Base-by-base conservation (phyloP, 2,888 invertebrate species). In the Drosophila recens region DNA sequence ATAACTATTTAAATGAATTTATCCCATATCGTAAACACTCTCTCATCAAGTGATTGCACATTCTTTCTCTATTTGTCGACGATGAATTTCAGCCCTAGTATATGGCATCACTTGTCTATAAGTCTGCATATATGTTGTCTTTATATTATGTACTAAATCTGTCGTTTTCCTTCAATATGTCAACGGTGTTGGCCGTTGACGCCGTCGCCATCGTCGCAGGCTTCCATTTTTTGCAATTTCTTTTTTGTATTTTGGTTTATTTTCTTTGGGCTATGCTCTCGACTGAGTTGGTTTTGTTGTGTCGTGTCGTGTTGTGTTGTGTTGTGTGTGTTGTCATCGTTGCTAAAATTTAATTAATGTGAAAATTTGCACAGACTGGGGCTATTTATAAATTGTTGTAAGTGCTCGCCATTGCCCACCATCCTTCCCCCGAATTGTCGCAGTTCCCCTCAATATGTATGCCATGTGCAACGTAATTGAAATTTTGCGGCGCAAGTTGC, bases 151-250 rank as follows among this genome's bases (percentile, higher is more conserved):
- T 75, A 87, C 86, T 84, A 89, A 90, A 90, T 90, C 90, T 89
- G 89, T 90, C 87, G 85, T 79, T 89, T 89, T 87, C 87, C 89
- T 87, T 89, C 90, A 87, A 89, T 89, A 90, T 90, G 89, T 89
- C 89, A 89, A 79, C 88, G 82, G 77, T 75, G 90, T 82, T 83
- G 86, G 83, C 75, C 70, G 75, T 64, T 75, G 72, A 72, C 76
- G 74, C 52, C 59, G 72, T 36, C 42, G 49, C 59, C 54, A 67
- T 45, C 53, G 63, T 62, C 46, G 63, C 77, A 64, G 63, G 17
- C 72, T 53, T 72, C 42, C 5, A 40, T 15, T 52, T 63, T 40
- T 45, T 56, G 23, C 36, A 48, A 30, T 48, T 54, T 38, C 30
- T 63, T 43, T 33, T 20, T 43, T 56, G 23, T 46, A 43, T 34